Evolutionary conservation across 2,888 invertebrate species (phyloP), one percentile per base, ranked within the genome.

Genomic region (Argyra leucocephala): DNA sequence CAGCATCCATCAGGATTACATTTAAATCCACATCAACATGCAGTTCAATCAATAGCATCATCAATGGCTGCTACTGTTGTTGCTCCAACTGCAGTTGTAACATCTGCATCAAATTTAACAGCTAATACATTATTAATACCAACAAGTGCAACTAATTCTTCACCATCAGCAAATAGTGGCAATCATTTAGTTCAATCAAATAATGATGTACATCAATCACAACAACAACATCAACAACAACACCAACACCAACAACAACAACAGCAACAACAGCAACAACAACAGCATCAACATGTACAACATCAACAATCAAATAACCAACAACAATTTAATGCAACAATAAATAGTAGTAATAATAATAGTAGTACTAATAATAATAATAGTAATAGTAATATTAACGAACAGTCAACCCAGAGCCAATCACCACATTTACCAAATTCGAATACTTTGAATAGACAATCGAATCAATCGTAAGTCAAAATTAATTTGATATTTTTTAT

Each of bases 351-450:
- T 65, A 5, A 64, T 65, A 12, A 67, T 66, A 66, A 64, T 65
- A n/a, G 63, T 67, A 59, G 62, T 64, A n/a, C 31, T 31, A 31
- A 31, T 66, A 65, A 62, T 77, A 76, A 58, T 75, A 73, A 67
- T 76, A 76, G 66, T 75, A 77, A 23, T 71, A 76, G 74, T 62
- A 76, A 72, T 68, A 68, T 63, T 37, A 68, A 69, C 60, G 71
- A 71, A 26, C 70, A 76, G 22, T 74, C 78, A 15, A 72, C 76
- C 18, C 78, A 78, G 65, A 78, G 78, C 68, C 78, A 79, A 68
- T 79, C 83, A 67, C 80, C 83, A 66, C 80, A 82, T 72, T 76
- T 83, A 70, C 83, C 83, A 66, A 82, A 81, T 70, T 78, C 82
- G 68, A 80, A 78, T 67, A 80, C 78, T 58, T 75, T 83, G 63